Evolutionary conservation across 2,888 invertebrate genomes (phyloP).

Genomic region (Caenorhabditis sinica): DNA sequence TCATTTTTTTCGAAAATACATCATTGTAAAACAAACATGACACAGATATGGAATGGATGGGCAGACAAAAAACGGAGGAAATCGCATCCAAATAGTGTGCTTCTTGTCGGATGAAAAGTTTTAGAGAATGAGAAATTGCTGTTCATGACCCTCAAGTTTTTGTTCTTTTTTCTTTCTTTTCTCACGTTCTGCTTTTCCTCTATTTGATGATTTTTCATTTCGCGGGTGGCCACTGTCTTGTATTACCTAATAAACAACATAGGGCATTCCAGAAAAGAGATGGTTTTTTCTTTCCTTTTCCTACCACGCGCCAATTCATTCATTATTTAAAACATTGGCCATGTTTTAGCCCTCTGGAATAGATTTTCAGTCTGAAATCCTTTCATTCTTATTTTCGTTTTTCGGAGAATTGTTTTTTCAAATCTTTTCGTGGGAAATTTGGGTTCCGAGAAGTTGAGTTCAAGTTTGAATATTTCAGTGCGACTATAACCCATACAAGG

Average conservation of each 20-base stretch:
- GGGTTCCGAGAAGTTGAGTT: neutral
- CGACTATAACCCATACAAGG: too few relatives aligned
- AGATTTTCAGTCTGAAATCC: neutral
- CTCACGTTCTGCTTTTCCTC: neutral
- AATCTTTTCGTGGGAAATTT: neutral
- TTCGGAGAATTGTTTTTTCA: neutral
- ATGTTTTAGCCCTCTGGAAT: constrained; percentile 24
- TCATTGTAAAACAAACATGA: constrained; percentile 65
- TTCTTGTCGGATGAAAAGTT: constrained; percentile 30
- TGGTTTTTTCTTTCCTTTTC: constrained; percentile 15
- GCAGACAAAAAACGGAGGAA: constrained; percentile 2
- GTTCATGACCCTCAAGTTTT: constrained; percentile 37
- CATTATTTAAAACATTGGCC: constrained; percentile 36
- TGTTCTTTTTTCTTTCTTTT: neutral
- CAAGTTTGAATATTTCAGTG: neutral
- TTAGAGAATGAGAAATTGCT: constrained; percentile 13
- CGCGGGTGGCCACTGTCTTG: neutral
- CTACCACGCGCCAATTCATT: constrained; percentile 8
- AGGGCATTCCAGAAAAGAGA: constrained; percentile 21
- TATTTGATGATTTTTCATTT: constrained; percentile 18
- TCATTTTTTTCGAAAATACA: constrained; percentile 42
- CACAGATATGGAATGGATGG: constrained; percentile 52
- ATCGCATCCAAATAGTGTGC: constrained; percentile 51
- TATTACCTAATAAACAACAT: constrained; percentile 44
- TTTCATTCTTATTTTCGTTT: neutral